phyloP scores from a whole-genome alignment of 2,113 vertebrate genomes.

The Entomyzon cyanotis region DNA sequence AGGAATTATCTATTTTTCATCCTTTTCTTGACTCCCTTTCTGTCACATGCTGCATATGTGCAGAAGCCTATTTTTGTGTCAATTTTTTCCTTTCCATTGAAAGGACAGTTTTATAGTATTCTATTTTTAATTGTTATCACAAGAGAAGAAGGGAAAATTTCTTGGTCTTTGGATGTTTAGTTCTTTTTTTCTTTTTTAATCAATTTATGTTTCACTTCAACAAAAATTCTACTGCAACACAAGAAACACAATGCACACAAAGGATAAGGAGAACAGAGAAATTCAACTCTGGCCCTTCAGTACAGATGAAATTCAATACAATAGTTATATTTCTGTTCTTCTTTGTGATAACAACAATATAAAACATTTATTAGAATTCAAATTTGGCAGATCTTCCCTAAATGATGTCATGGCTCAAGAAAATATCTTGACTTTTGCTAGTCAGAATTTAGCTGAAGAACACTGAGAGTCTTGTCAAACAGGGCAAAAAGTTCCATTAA shows the following conservation, averaged over 20 bases:
- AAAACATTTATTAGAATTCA: neutral
- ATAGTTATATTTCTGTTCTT: neutral
- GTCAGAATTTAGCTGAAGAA: neutral
- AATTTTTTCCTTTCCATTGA: neutral
- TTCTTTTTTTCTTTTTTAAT: neutral
- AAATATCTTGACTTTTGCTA: neutral
- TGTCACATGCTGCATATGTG: neutral
- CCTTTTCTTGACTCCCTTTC: neutral
- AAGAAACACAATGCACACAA: neutral
- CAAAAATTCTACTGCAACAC: neutral
- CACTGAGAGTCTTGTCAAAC: neutral
- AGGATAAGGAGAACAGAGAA: neutral
- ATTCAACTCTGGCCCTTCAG: neutral
- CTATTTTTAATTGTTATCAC: conserved; percentile 10
- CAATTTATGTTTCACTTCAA: neutral
- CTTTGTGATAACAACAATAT: neutral
- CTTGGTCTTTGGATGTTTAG: neutral
- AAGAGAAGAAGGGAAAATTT: neutral
- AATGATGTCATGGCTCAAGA: neutral
- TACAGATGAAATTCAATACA: neutral
- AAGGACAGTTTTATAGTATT: neutral
- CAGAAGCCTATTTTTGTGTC: neutral
- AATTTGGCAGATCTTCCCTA: neutral
- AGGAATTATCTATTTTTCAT: neutral
- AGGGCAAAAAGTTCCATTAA: neutral